Conservation (phyloP, 2,888 invertebrate genomes). For the Acrocyrtus sp. region DNA sequence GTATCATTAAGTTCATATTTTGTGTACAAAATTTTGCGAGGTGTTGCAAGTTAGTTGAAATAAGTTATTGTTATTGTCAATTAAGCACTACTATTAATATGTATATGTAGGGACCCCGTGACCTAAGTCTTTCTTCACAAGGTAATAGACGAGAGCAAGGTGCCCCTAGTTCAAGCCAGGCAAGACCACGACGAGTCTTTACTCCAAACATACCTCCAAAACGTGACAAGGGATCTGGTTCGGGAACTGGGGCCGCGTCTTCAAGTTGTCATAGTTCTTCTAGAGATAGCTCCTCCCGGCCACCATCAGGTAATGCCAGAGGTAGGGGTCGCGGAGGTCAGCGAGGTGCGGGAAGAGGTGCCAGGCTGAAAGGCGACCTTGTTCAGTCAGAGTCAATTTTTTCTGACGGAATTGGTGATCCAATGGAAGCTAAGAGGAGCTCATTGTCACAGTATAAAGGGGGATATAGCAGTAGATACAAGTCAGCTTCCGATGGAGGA, state of each 20-base stretch:
- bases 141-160: neutral
- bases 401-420: constrained; percentile 56
- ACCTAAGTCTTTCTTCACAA: constrained; percentile 47
- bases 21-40: too few species aligned
- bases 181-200: constrained; percentile 42
- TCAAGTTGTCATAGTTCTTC: too few species aligned
- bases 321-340: constrained; percentile 27
- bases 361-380: constrained; percentile 41
- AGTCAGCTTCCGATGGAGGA: constrained; percentile 28
- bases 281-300: neutral
- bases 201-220: constrained; percentile 58
- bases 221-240: constrained; percentile 24
- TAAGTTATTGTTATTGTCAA: too few species aligned
- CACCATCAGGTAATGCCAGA: constrained; percentile 19
- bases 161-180: constrained; percentile 2
- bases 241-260: neutral
- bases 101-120: constrained; percentile 52
- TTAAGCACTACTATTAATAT: too few species aligned
- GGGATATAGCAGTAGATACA: constrained; percentile 36
- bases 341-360: constrained; percentile 23
- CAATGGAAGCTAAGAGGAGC: constrained; percentile 19
- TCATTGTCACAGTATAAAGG: constrained; percentile 27
- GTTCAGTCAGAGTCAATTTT: constrained; percentile 58
- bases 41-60: too few species aligned
- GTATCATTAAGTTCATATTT: neutral